These are phyloP conservation scores for Neelides folsomi DNA, from an alignment of 2,888 invertebrate genomes.

Conservation along the genomic window DNA sequence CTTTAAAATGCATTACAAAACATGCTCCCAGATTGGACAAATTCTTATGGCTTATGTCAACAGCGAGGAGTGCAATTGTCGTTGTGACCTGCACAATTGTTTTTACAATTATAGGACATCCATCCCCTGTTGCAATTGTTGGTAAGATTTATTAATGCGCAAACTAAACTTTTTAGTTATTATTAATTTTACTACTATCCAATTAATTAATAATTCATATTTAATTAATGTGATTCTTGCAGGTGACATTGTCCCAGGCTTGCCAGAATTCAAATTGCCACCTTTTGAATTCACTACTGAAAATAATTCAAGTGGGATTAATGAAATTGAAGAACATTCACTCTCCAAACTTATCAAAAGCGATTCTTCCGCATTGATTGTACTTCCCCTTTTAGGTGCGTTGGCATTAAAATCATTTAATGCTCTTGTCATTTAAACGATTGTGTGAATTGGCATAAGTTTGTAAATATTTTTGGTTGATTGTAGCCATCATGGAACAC, in stretches of 20 bases:
- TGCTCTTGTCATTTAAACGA: too few species aligned
- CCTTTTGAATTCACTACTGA: constrained; percentile 43
- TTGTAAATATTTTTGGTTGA: constrained; percentile 44
- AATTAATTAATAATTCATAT: too few species aligned
- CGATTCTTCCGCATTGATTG: constrained; percentile 68
- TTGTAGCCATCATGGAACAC: constrained; percentile 63
- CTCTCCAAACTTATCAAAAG: constrained; percentile 60
- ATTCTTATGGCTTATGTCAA: constrained; percentile 56
- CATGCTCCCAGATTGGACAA: constrained; percentile 39
- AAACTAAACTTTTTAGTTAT: neutral
- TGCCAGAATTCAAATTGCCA: constrained; percentile 51
- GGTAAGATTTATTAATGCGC: constrained; percentile 3
- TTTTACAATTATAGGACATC: constrained; percentile 13
- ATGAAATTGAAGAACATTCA: constrained; percentile 43
- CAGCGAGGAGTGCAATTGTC: constrained; percentile 61
- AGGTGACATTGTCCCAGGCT: constrained; percentile 58
- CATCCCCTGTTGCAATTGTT: constrained; percentile 12
- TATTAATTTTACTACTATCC: too few species aligned
- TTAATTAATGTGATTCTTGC: constrained; percentile 18
- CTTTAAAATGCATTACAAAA: constrained; percentile 14
- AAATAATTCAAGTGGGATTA: constrained; percentile 38
- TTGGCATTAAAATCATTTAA: too few species aligned
- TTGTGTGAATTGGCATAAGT: too few species aligned
- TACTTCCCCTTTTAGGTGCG: constrained; percentile 59
- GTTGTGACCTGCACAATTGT: constrained; percentile 56